These are phyloP conservation scores for Caenorhabditis macrosperma DNA, from an alignment of 2,888 invertebrate species.

Conservation along the genomic window DNA sequence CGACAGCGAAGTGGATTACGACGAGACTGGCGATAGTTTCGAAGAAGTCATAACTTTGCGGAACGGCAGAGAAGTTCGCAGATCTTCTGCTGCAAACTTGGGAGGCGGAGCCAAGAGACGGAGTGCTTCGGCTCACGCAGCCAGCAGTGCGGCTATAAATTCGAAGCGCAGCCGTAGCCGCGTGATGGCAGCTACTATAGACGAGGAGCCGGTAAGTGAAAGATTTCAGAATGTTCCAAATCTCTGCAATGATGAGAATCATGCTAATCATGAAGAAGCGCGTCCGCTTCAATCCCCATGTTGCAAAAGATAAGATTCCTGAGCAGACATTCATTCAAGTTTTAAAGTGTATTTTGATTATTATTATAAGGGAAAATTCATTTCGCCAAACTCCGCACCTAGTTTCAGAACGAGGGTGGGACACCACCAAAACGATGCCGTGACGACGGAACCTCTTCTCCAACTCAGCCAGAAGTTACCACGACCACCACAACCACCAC, in stretches of 20 bases:
- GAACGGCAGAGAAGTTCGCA: slow-evolving; percentile 42
- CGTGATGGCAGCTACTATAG: slow-evolving; percentile 51
- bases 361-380: too few relatives aligned
- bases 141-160: slow-evolving; percentile 25
- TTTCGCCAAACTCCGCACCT: not conserved
- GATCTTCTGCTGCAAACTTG: slow-evolving; percentile 34
- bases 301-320: slow-evolving; percentile 21
- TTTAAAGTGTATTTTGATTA: too few relatives aligned
- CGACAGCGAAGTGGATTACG: slow-evolving; percentile 66
- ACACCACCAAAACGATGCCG: slow-evolving; percentile 55
- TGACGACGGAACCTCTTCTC: slow-evolving; percentile 31
- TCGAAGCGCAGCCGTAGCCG: slow-evolving; percentile 59
- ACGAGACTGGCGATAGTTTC: slow-evolving; percentile 64
- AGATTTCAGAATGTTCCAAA: too few relatives aligned
- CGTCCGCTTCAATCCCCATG: slow-evolving; percentile 42
- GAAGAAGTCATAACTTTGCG: slow-evolving; percentile 44
- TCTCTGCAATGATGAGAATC: slow-evolving; percentile 33
- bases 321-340: slow-evolving; percentile 7
- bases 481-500: slow-evolving; percentile 58
- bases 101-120: slow-evolving; percentile 17
- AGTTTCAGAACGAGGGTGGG: slow-evolving; percentile 47
- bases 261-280: slow-evolving; percentile 56
- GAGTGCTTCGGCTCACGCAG: slow-evolving; percentile 36
- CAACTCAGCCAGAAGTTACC: slow-evolving; percentile 26
- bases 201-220: slow-evolving; percentile 50